Base-by-base conservation (phyloP, 2,113 vertebrate species). In the Onychostruthus taczanowskii region DNA sequence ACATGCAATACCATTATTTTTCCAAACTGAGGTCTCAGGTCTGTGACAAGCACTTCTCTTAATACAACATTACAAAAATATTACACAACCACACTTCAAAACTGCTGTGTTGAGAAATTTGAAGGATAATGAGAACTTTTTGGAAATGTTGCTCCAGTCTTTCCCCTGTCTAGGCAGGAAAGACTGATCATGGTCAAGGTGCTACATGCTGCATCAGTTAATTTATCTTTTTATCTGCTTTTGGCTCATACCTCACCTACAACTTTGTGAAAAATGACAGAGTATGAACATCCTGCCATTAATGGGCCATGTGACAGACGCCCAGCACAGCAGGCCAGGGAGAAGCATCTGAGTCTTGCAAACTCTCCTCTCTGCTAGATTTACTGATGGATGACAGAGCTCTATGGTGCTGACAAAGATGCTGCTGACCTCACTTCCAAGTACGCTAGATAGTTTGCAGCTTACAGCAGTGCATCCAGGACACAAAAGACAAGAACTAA, bases 291-390 rank as follows among this genome's bases (percentile, higher is more conserved):
- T 95, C 86, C 84, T 90, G 80, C 92, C 94, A 82, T 92, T 93
- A 87, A 78, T 49, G 92, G 66, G n/a, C 90, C 73, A 28, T 93
- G 46, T 92, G 95, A 95, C 96, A 95, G 92, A 95, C 16, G 17
- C 79, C 73, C 39, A 68, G 80, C 90, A 44, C 92, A 96, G 96
- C 94, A 94, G 80, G 88, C 80, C 50, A 13, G 66, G 39, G 52
- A 75, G 83, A 84, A 75, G 80, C 75, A 90, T 95, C 72, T 43
- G 84, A 97, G 75, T 83, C 90, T 83, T 92, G 76, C 61, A 94
- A 96, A 82, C 58, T 79, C 53, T 76, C 35, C 75, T 87, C 39
- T 68, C 72, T 81, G 69, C 46, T 77, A 44, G 62, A 50, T 75
- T 66, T 58, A 22, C 61, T 93, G 94, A 94, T 78, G 86, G 88